phyloP scores from a whole-genome alignment of 2,113 vertebrate species.

The Sylvicapra grimmia region DNA sequence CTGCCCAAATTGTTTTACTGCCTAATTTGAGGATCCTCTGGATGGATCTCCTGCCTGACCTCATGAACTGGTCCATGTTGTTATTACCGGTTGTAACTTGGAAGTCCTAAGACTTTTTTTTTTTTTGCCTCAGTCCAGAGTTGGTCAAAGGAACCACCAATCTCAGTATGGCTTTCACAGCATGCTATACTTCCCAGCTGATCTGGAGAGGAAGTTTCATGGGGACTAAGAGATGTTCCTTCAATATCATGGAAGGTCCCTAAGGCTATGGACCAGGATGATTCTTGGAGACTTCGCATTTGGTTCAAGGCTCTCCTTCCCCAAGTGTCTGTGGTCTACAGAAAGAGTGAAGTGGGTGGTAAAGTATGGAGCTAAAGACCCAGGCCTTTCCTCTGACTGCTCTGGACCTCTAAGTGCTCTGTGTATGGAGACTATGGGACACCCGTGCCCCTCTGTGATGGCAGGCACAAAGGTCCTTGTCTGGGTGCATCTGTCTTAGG shows the following conservation, averaged over 20 bases:
- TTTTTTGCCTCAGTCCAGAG: neutral
- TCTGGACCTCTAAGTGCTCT: neutral
- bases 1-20: neutral
- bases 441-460: neutral
- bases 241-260: neutral
- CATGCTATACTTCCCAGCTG: neutral
- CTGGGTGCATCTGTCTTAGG: neutral
- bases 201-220: neutral
- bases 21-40: neutral
- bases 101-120: neutral
- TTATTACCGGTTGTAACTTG: neutral
- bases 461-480: neutral
- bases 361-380: neutral
- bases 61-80: neutral
- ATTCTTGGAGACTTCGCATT: neutral
- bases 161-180: neutral
- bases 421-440: neutral
- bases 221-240: neutral
- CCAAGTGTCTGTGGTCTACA: neutral
- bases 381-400: neutral
- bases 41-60: neutral
- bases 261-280: neutral
- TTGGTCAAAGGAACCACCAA: neutral
- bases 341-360: neutral
- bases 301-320: neutral